Conservation (phyloP, 2,888 invertebrate species). For the Copidosoma aretas region DNA sequence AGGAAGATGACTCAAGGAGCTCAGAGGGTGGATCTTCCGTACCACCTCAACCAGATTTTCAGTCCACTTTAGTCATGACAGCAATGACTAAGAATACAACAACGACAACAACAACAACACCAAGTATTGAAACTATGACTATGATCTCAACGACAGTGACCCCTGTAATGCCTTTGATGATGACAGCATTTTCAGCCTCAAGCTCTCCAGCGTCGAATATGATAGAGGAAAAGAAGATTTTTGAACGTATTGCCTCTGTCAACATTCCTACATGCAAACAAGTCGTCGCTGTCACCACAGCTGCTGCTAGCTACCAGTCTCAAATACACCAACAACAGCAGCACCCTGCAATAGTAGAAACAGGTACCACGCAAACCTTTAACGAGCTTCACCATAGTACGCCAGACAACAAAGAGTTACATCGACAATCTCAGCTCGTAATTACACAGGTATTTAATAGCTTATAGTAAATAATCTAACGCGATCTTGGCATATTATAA, state of each 20-base stretch:
- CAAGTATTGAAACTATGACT: not conserved
- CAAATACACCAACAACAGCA: too few species aligned
- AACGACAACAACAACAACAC: not conserved
- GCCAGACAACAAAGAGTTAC: too few species aligned
- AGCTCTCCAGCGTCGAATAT: constrained; percentile 55
- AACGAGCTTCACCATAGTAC: too few species aligned
- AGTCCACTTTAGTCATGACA: not conserved
- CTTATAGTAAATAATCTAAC: too few species aligned
- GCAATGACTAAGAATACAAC: not conserved
- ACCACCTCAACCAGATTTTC: constrained; percentile 52
- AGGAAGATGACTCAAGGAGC: constrained; percentile 85
- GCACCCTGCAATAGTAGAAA: too few species aligned
- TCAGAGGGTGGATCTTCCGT: constrained; percentile 70
- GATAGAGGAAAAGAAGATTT: constrained; percentile 69
- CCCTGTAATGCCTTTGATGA: too few species aligned
- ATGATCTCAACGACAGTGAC: constrained; percentile 41
- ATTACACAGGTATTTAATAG: too few species aligned
- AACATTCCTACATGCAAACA: constrained; percentile 68
- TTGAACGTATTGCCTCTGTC: constrained; percentile 72
- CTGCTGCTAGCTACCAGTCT: too few species aligned
- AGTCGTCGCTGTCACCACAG: constrained; percentile 63
- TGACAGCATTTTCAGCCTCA: too few species aligned
- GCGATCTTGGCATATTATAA: too few species aligned
- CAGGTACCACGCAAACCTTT: too few species aligned
- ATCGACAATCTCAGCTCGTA: too few species aligned